Evolutionary conservation across 2,797 vertebrate species (phyloP).

Genomic region (Ptychobarbus kaznakovi): DNA sequence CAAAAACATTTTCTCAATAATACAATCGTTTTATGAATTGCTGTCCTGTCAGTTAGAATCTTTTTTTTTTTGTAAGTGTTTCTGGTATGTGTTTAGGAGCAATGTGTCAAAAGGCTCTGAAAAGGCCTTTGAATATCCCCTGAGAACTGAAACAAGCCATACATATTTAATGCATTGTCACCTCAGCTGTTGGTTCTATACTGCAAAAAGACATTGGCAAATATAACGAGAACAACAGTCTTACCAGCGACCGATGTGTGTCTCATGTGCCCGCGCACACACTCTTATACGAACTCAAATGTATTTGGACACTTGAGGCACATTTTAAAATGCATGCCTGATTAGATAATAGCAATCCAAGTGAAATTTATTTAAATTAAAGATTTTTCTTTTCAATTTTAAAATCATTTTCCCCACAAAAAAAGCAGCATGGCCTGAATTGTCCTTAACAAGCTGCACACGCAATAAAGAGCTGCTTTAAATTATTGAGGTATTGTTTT

Average conservation of each 20-base stretch:
- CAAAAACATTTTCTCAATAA: no score
- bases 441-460: not conserved
- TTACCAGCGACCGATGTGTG: not conserved
- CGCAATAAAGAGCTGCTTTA: not conserved
- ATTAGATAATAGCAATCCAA: not conserved
- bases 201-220: not conserved
- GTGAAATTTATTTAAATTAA: not conserved
- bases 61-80: no score
- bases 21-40: not conserved
- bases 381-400: not conserved
- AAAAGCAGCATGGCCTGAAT: not conserved
- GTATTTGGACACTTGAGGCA: not conserved
- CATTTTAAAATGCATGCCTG: not conserved
- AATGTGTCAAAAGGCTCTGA: constrained; percentile 23
- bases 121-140: not conserved
- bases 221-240: not conserved
- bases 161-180: constrained; percentile 14
- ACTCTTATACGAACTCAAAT: not conserved
- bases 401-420: not conserved
- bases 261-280: no score
- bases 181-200: not conserved
- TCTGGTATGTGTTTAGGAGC: not conserved
- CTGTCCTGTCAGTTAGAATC: not conserved
- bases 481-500: no score
- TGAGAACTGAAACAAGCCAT: not conserved